Evolutionary conservation across 2,113 vertebrate genomes (phyloP), one percentile per base, ranked within the genome.

Genomic region (Rattus rattus): DNA sequence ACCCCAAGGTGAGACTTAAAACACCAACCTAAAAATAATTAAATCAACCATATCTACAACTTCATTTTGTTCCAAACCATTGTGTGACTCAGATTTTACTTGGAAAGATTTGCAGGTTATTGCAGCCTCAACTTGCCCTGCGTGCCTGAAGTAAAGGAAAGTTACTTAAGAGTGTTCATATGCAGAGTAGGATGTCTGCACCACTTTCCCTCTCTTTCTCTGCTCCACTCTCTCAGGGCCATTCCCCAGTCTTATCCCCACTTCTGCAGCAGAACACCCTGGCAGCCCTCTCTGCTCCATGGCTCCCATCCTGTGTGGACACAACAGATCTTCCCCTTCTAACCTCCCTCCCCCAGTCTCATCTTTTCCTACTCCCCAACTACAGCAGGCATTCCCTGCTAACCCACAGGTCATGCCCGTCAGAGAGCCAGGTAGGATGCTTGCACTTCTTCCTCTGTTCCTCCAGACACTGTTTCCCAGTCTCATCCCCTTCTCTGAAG

Each of bases 11-110:
- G 49, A 73, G 88, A n/a, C 30, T 59, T 36, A 61, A 84, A 69
- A 16, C 1, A 83, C 28, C 26, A 73, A 7, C 83, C 52, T n/a
- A 13, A 24, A 54, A 54, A 80, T 43, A 76, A 63, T 56, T 13
- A 91, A 85, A 33, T 89, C 80, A 69, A 52, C 69, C 52, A 70
- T 36, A 91, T 22, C 33, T 33, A 61, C 77, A 69, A 11, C 28
- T 54, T 49, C 70, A 70, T 94, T 89, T 88, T 92, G 4, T 81
- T 24, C 65, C 13, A 63, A 69, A 6, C 39, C 24, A 13, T 47
- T 61, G 22, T n/a, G 5, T 93, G 72, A 39, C 61, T n/a, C 54
- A 79, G 5, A 92, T 52, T 94, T 92, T 87, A n/a, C 63, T 92
- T 72, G 70, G 79, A 65, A 86, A 76, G 76, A 33, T 70, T 76